These are phyloP conservation scores for Phalacrocorax brasilianus DNA, from an alignment of 2,113 vertebrate species.

Conservation along the genomic window DNA sequence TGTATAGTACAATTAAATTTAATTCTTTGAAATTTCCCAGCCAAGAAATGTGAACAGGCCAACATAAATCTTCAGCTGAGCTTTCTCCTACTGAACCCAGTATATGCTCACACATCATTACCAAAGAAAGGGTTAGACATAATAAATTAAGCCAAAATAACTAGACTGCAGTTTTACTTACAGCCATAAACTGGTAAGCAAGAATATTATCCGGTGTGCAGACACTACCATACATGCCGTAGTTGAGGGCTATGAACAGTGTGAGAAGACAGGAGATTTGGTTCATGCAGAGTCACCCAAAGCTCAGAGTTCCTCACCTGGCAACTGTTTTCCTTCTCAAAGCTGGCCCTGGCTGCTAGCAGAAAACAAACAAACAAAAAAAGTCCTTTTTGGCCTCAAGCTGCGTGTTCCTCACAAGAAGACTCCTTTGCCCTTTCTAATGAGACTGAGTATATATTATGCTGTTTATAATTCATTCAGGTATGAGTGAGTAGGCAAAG, in stretches of 20 bases:
- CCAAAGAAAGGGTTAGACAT: neutral
- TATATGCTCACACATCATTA: neutral
- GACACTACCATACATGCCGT: neutral
- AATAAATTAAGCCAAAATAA: neutral
- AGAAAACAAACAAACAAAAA: neutral
- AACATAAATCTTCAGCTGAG: neutral
- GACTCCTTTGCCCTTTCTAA: neutral
- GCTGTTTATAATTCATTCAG: neutral
- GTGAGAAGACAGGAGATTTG: neutral
- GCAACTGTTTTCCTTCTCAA: neutral
- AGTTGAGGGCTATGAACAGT: neutral
- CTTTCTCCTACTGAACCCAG: neutral
- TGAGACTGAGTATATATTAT: neutral
- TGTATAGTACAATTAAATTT: neutral
- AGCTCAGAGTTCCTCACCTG: neutral
- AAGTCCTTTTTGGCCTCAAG: neutral
- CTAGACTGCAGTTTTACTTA: neutral
- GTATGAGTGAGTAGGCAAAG: neutral
- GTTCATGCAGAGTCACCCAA: neutral
- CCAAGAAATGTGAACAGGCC: neutral
- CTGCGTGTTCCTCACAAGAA: neutral
- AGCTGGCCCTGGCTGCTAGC: neutral
- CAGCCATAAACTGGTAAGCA: neutral
- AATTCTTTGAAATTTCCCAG: neutral
- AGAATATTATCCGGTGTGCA: neutral